These are phyloP conservation scores for Chrysomallon squamiferum DNA, from an alignment of 1,140 invertebrate genomes.

Conservation along the genomic window DNA sequence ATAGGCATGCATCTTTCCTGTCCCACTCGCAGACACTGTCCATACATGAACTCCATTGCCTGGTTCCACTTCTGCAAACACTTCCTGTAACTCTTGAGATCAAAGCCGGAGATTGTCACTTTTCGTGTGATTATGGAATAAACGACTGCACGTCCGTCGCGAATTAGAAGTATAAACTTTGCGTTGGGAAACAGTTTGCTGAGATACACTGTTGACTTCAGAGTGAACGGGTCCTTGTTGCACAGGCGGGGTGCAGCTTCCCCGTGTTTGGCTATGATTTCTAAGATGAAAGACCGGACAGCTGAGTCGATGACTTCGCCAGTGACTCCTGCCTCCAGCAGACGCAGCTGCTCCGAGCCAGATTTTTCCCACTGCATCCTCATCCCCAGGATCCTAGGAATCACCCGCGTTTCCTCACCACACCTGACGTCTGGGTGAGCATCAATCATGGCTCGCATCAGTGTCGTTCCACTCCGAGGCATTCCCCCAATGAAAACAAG, in stretches of 20 bases:
- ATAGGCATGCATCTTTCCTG: conserved; percentile 83
- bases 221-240: conserved; percentile 99
- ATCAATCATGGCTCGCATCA: conserved; percentile 97
- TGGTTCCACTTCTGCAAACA: conserved; percentile 96
- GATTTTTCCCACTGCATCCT: conserved; percentile 55
- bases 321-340: conserved; percentile 93
- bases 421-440: conserved; percentile 98
- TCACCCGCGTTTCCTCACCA: conserved; percentile 96
- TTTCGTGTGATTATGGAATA: conserved; percentile 98
- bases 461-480: conserved; percentile 93
- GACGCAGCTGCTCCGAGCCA: conserved; percentile 68
- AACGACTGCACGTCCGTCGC: conserved; percentile 96
- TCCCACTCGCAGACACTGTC: conserved; percentile 87
- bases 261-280: conserved; percentile 76
- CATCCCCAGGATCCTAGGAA: conserved; percentile 71
- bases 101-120: conserved; percentile 98
- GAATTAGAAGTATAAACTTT: conserved; percentile 97
- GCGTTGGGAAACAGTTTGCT: conserved; percentile 80
- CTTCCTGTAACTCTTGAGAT: conserved; percentile 89
- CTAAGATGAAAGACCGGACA: conserved; percentile 94
- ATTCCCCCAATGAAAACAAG: conserved; percentile 97
- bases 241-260: conserved; percentile 88
- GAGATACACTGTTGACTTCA: conserved; percentile 77
- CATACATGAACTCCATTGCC: conserved; percentile 92
- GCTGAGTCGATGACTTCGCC: conserved; percentile 92